Conservation (phyloP, 2,797 vertebrate species). For the Taenioides sp. region DNA sequence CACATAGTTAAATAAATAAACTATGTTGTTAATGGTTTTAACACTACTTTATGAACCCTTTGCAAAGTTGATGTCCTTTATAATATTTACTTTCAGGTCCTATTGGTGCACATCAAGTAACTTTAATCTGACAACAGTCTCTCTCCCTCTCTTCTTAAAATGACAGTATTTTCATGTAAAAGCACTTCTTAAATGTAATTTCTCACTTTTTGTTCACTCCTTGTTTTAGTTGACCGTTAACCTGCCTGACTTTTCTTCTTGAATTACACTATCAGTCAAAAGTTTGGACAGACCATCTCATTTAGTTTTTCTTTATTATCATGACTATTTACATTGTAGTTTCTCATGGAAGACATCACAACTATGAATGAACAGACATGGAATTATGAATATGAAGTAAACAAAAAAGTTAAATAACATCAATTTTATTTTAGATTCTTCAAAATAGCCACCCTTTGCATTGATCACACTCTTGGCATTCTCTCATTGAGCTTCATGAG, state of each 20-base stretch:
- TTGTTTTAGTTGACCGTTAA: slow-evolving; percentile 20
- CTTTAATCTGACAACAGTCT: slow-evolving; percentile 10
- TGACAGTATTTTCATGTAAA: slow-evolving; percentile 24
- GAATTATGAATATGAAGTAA: too few species aligned
- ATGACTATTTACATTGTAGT: too few species aligned
- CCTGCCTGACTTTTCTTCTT: slow-evolving; percentile 19
- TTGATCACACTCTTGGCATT: too few species aligned
- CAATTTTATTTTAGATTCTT: too few species aligned
- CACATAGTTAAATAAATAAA: background rate
- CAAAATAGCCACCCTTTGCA: too few species aligned
- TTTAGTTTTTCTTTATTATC: too few species aligned
- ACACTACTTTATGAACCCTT: background rate
- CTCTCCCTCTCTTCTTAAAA: slow-evolving; percentile 36
- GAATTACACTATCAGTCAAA: background rate
- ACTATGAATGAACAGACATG: too few species aligned
- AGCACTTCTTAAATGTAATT: slow-evolving; percentile 25
- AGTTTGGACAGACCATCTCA: too few species aligned
- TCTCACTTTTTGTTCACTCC: slow-evolving; percentile 11
- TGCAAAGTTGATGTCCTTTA: background rate
- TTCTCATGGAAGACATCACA: too few species aligned
- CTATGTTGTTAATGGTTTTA: background rate
- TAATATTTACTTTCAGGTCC: background rate
- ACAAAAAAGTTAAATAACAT: too few species aligned
- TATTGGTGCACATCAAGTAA: background rate
- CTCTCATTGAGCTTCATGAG: too few species aligned